A percentile compares a stretch with the other conserved stretches of the same genome.
Evolutionary conservation across 1,140 invertebrate species (phyloP).

Genomic region (Andricus grossulariae): DNA sequence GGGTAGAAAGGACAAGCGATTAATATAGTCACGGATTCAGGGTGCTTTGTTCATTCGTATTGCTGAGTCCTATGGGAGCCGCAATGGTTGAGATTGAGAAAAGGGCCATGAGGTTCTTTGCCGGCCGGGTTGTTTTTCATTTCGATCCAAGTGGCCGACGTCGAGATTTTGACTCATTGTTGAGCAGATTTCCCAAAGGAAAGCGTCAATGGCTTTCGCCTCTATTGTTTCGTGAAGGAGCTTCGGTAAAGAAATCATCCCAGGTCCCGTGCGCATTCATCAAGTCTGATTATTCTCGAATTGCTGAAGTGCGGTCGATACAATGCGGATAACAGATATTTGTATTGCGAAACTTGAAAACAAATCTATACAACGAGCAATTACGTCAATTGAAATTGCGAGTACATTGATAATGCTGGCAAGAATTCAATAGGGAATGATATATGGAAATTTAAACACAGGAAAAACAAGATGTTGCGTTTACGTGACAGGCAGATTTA

Average conservation of each 20-base stretch:
- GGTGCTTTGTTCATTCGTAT: constrained; percentile 54
- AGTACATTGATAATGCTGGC: too few relatives aligned
- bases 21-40: constrained; percentile 52
- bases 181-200: constrained; percentile 63
- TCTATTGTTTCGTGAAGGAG: constrained; percentile 39
- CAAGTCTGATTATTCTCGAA: constrained; percentile 24
- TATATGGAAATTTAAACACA: too few relatives aligned
- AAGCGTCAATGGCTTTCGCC: constrained; percentile 44
- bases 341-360: background rate
- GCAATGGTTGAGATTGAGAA: constrained; percentile 56
- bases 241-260: constrained; percentile 30
- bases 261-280: constrained; percentile 25
- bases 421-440: too few relatives aligned
- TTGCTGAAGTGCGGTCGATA: constrained; percentile 16
- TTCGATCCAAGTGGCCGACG: constrained; percentile 63
- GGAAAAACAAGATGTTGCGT: too few relatives aligned
- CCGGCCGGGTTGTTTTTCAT: constrained; percentile 55
- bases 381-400: too few relatives aligned
- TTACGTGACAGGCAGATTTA: too few relatives aligned
- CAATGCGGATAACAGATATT: background rate
- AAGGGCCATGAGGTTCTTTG: constrained; percentile 53
- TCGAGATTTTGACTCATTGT: constrained; percentile 61
- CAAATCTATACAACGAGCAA: background rate
- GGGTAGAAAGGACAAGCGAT: constrained; percentile 49
- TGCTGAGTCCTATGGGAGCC: constrained; percentile 54